Base-by-base conservation (phyloP, 2,888 invertebrate genomes). In the Biston stratarius region DNA sequence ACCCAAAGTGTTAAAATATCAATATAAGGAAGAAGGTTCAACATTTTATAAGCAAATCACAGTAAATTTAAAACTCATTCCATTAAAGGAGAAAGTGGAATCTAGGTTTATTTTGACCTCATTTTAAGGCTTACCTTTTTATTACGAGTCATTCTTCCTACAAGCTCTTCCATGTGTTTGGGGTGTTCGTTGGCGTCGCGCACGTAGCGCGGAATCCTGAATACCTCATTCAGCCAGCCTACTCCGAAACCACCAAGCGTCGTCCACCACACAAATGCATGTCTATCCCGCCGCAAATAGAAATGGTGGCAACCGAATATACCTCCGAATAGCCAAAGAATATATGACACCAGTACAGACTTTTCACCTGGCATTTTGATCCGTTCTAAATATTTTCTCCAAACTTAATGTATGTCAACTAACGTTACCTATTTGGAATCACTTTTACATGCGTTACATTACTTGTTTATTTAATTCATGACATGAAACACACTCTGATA, bases 201-300 rank as follows among this genome's bases (percentile, higher is more conserved):
- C 2, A 98, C 98, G 88, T 98, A 99, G 61, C 96, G 95, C 0
- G 98, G 97, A 64, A 99, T 96, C 71, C 96, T 95, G 78, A 97
- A 97, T 1, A 98, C 86, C 86, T 99, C 99, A 8, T 96, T 94
- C 0, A 99, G 77, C 97, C 98, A 98, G 9, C 99, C 99, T 14
- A 97, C 81, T 0, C 98, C 97, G 82, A 97, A 97, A 5, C 98
- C 98, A 0, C 97, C 98, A 15, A 97, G 89, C 0, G 98, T 97
- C 67, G 96, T 96, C 96, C 97, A 97, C 96, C 97, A 98, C 0
- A 98, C 94, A 83, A 99, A 97, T 0, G 98, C 99, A 78, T 99
- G 99, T 33, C 96, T 95, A 87, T 99, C 98, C 64, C 99, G 94
- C 61, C 96, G 95, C 72, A 99, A 92, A 89, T 99, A 99, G 80